Conservation (phyloP, 2,113 vertebrate genomes). For the Oncorhynchus gorbuscha region DNA sequence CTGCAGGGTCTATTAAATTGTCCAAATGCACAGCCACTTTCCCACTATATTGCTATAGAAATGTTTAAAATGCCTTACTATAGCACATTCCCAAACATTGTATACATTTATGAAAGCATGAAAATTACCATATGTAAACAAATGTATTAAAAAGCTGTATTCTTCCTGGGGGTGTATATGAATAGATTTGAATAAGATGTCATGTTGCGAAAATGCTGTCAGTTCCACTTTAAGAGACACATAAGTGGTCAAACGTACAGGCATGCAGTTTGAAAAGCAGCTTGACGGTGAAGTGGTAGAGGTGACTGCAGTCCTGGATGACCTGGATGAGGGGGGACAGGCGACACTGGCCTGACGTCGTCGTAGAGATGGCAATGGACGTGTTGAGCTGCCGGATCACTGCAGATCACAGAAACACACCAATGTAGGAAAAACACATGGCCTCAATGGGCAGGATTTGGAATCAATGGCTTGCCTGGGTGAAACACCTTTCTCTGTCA, state of each 20-base stretch:
- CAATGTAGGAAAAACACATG: not conserved
- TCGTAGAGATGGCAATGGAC: slow-evolving; percentile 89
- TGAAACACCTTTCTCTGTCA: not conserved
- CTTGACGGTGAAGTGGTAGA: slow-evolving; percentile 96
- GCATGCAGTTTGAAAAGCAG: slow-evolving; percentile 95
- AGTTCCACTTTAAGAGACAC: not conserved
- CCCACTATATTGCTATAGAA: too few species aligned
- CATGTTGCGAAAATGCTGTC: too few species aligned
- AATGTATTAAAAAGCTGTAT: too few species aligned
- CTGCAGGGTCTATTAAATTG: too few species aligned
- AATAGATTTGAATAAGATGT: too few species aligned
- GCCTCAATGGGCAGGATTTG: too few species aligned
- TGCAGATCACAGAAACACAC: slow-evolving; percentile 50
- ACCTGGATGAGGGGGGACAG: slow-evolving; percentile 95
- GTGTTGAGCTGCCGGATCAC: slow-evolving; percentile 95
- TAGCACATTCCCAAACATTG: too few species aligned
- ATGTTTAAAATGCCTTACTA: too few species aligned
- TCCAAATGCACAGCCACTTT: too few species aligned
- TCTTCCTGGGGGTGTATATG: too few species aligned
- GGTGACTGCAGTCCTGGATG: slow-evolving; percentile 94
- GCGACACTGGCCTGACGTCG: slow-evolving; percentile 92
- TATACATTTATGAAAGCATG: too few species aligned
- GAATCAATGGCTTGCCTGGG: not conserved
- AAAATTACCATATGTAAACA: too few species aligned
- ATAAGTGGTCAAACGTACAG: slow-evolving; percentile 77